phyloP scores from a whole-genome alignment of 2,797 vertebrate genomes.

The Halcyon badia region DNA sequence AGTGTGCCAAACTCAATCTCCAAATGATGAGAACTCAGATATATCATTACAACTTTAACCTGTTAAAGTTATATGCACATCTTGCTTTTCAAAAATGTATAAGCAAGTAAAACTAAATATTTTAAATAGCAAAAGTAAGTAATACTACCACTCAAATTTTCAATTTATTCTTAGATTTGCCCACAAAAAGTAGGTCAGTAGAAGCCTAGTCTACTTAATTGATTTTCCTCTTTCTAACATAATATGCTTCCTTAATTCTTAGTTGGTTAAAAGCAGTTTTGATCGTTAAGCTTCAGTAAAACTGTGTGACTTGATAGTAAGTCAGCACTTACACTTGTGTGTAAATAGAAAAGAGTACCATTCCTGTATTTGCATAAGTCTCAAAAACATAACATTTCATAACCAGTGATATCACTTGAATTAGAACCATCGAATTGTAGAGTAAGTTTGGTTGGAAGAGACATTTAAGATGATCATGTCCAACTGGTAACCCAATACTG shows the following conservation, averaged over 20 bases:
- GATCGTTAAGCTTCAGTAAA: not conserved
- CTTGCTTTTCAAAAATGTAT: not conserved
- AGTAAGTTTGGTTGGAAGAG: too few relatives aligned
- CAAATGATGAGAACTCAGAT: not conserved
- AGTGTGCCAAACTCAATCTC: not conserved
- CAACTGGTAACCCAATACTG: too few relatives aligned
- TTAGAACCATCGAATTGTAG: not conserved
- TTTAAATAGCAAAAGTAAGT: not conserved
- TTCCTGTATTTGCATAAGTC: not conserved
- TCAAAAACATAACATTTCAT: not conserved
- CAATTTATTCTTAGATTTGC: not conserved
- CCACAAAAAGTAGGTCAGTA: not conserved
- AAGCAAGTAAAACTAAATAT: not conserved
- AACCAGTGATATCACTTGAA: not conserved
- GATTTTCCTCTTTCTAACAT: not conserved
- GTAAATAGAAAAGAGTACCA: not conserved
- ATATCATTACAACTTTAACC: not conserved
- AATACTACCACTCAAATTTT: not conserved
- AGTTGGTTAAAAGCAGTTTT: not conserved
- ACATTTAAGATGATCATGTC: too few relatives aligned
- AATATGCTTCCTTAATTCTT: not conserved
- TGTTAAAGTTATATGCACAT: not conserved
- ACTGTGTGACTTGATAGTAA: not conserved
- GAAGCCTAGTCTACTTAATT: not conserved
- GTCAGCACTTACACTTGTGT: not conserved